Evolutionary conservation across 2,113 vertebrate genomes (phyloP).

Genomic region (Ailuropoda melanoleuca): DNA sequence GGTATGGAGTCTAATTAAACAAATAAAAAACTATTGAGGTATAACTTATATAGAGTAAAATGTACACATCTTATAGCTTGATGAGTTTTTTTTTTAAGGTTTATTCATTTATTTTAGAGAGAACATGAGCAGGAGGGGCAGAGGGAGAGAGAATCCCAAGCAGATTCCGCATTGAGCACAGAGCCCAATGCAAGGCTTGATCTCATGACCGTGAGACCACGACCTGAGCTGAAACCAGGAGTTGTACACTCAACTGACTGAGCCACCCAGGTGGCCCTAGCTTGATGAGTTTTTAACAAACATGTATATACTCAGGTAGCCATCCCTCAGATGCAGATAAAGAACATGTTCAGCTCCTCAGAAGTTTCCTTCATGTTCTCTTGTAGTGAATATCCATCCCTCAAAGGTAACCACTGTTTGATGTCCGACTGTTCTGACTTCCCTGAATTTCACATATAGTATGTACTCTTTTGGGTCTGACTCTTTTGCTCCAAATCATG

Average conservation of each 20-base stretch:
- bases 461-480: background rate
- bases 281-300: background rate
- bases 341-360: background rate
- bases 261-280: no score
- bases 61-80: background rate
- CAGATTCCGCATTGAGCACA: no score
- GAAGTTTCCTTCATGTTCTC: background rate
- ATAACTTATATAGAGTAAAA: background rate
- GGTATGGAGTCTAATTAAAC: no score
- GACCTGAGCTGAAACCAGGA: no score
- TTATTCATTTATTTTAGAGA: no score
- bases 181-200: no score
- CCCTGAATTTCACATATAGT: background rate
- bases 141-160: no score
- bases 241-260: no score
- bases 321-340: background rate
- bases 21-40: background rate
- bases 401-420: background rate
- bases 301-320: background rate
- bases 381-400: background rate
- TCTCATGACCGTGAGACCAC: no score
- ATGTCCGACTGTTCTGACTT: background rate
- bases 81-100: background rate
- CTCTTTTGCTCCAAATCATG: background rate
- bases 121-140: no score